Percentiles rank a stretch among this genome's conserved stretches.
phyloP scores from a whole-genome alignment of 2,797 vertebrate genomes.

The Enteromius anoplus region DNA sequence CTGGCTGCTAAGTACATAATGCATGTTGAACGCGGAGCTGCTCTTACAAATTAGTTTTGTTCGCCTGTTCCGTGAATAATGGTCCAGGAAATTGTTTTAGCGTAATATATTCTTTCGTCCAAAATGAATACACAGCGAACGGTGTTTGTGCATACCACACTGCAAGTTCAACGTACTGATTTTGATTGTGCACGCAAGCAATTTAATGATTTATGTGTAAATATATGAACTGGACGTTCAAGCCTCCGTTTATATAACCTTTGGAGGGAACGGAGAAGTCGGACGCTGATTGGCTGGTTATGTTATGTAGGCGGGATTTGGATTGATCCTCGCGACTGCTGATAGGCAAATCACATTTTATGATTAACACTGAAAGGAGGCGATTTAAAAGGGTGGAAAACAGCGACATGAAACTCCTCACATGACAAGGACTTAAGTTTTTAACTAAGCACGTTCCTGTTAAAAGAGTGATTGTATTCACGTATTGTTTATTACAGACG shows the following conservation, averaged over 20 bases:
- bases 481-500: neutral
- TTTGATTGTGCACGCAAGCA: neutral
- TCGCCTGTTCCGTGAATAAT: constrained; percentile 33
- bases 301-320: constrained; percentile 80
- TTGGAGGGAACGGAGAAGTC: constrained; percentile 74
- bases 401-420: constrained; percentile 44
- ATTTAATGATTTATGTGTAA: constrained; percentile 62
- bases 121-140: neutral
- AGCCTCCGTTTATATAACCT: constrained; percentile 77
- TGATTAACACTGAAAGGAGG: constrained; percentile 57
- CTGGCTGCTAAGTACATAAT: constrained; percentile 1
- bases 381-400: constrained; percentile 58
- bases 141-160: neutral
- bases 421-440: constrained; percentile 43
- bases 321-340: constrained; percentile 33
- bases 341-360: constrained; percentile 53
- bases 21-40: neutral
- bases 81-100: constrained; percentile 31
- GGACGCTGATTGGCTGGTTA: constrained; percentile 79
- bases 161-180: neutral
- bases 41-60: constrained; percentile 14
- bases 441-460: neutral
- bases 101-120: constrained; percentile 5
- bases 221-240: constrained; percentile 76
- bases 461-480: neutral